These are phyloP conservation scores for Stictonetta naevosa DNA, from an alignment of 2,113 vertebrate species.

Conservation along the genomic window DNA sequence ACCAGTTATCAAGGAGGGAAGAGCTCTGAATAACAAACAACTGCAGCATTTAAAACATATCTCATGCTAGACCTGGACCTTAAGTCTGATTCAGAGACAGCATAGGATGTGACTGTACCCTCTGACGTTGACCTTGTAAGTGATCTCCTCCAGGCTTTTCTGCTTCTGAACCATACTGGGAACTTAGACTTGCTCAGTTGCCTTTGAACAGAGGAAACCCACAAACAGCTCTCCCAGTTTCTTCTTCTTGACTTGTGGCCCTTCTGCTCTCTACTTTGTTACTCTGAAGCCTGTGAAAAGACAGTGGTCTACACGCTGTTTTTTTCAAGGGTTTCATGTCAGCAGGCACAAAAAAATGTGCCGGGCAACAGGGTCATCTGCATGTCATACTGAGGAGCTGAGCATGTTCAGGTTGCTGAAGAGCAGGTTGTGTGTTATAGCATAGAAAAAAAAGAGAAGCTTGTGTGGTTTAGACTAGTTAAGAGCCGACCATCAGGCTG, in stretches of 20 bases:
- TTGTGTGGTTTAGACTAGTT: not conserved
- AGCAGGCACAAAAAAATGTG: not conserved
- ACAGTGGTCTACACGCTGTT: not conserved
- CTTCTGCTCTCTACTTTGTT: not conserved
- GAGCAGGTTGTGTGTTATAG: not conserved
- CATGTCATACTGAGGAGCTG: not conserved
- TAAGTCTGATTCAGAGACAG: not conserved
- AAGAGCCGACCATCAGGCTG: not conserved
- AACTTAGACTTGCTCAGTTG: not conserved
- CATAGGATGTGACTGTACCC: accelerated
- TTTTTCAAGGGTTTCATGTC: not conserved
- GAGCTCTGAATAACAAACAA: not conserved
- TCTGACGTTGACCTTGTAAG: not conserved
- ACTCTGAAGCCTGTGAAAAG: not conserved
- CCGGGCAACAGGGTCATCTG: not conserved
- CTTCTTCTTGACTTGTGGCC: not conserved
- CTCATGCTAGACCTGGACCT: not conserved
- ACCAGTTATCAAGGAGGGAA: not conserved
- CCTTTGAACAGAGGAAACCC: not conserved
- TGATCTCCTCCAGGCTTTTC: not conserved
- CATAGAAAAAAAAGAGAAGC: not conserved
- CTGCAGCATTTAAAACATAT: not conserved
- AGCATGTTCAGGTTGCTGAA: not conserved
- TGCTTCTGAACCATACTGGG: not conserved
- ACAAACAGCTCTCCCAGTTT: accelerated